phyloP scores from a whole-genome alignment of 2,797 vertebrate genomes.

The Helicolenus hilgendorfi region DNA sequence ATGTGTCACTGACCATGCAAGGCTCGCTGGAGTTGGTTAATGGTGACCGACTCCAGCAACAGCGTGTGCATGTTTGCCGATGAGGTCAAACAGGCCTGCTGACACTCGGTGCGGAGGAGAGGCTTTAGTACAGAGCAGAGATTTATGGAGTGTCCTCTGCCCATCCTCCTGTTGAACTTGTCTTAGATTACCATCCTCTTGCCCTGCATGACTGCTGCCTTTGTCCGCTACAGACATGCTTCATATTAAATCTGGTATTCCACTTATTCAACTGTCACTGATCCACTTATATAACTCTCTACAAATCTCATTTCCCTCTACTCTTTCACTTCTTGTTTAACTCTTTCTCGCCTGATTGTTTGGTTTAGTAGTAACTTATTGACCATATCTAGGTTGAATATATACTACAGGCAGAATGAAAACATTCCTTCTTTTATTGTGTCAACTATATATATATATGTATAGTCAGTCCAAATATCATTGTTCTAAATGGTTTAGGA shows the following conservation, averaged over 20 bases:
- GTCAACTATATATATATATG: background rate
- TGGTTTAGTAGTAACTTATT: background rate
- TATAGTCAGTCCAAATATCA: background rate
- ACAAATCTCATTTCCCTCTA: constrained; percentile 43
- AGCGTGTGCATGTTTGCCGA: constrained; percentile 33
- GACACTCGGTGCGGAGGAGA: constrained; percentile 35
- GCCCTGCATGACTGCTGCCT: constrained; percentile 71
- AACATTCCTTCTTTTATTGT: background rate
- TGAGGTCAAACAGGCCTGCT: constrained; percentile 44
- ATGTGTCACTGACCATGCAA: constrained; percentile 9
- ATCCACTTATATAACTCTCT: constrained; percentile 72
- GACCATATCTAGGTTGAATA: background rate
- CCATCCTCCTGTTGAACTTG: constrained; percentile 64
- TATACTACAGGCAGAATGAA: background rate
- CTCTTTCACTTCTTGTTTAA: constrained; percentile 23
- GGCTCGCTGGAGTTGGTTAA: constrained; percentile 14
- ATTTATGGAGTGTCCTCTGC: constrained; percentile 64
- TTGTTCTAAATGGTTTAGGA: background rate
- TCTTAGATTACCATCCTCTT: constrained; percentile 71
- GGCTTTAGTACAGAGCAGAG: constrained; percentile 17
- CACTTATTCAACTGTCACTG: constrained; percentile 69
- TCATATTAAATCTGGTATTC: constrained; percentile 79
- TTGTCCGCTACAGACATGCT: constrained; percentile 76
- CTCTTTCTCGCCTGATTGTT: background rate
- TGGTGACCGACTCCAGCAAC: background rate